Conservation (phyloP, 2,888 invertebrate species). For the Andrena praecox region DNA sequence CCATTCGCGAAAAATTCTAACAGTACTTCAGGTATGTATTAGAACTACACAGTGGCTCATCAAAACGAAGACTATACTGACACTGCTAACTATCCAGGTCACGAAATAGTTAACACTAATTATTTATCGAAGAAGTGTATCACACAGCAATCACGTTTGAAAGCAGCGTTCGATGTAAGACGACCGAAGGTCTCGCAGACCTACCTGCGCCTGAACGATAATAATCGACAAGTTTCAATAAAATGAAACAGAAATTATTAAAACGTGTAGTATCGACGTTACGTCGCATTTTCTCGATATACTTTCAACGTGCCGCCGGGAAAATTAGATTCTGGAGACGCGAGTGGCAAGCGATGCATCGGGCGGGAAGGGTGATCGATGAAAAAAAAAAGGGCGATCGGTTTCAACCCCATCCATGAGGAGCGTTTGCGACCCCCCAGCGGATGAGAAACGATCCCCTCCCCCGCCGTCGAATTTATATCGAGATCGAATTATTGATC, state of each 20-base stretch:
- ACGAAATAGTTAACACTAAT: too few species aligned
- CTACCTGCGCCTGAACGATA: slow-evolving; percentile 6
- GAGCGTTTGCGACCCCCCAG: slow-evolving; percentile 70
- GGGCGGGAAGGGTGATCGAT: slow-evolving; percentile 76
- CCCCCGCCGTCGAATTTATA: slow-evolving; percentile 80
- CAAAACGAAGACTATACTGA: too few species aligned
- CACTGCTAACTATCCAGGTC: too few species aligned
- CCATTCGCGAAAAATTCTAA: not conserved
- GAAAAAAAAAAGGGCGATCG: slow-evolving; percentile 79
- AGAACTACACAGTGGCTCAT: not conserved
- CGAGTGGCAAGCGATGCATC: slow-evolving; percentile 74
- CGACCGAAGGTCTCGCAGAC: not conserved
- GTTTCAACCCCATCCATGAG: slow-evolving; percentile 79
- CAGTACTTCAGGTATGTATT: not conserved
- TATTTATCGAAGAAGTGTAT: too few species aligned
- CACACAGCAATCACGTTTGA: not conserved
- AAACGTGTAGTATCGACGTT: slow-evolving; percentile 67
- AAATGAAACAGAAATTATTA: slow-evolving; percentile 63
- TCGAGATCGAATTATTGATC: slow-evolving; percentile 84
- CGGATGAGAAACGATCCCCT: slow-evolving; percentile 78
- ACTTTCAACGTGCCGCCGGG: slow-evolving; percentile 72
- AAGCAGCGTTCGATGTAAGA: not conserved
- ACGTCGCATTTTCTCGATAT: slow-evolving; percentile 73
- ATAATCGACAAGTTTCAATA: slow-evolving; percentile 15
- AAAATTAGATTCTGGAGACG: slow-evolving; percentile 73